Conservation (phyloP, 2,888 invertebrate species). For the Cepaea hortensis region DNA sequence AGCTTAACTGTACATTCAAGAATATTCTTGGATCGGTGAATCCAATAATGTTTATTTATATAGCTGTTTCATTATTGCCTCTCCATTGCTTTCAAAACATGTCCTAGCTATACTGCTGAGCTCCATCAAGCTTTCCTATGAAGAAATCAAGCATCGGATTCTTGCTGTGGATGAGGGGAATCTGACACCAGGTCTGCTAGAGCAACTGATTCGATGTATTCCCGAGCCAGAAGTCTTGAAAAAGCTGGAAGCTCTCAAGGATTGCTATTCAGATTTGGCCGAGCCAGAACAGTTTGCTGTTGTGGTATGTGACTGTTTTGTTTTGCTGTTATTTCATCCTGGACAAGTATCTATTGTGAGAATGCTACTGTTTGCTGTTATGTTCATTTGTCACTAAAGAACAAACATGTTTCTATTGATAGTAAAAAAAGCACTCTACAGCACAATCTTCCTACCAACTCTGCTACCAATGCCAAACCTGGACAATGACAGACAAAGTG, state of each 20-base stretch:
- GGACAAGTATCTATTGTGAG: no score
- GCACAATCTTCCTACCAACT: no score
- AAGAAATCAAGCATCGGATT: slow-evolving; percentile 83
- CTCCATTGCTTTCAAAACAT: neutral
- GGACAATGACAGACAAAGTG: no score
- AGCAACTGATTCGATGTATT: slow-evolving; percentile 92
- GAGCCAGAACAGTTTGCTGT: slow-evolving; percentile 97
- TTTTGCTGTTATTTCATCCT: neutral
- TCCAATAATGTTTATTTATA: no score
- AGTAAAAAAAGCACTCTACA: no score
- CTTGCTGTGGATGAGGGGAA: slow-evolving; percentile 91
- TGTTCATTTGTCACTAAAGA: neutral
- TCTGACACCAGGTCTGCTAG: slow-evolving; percentile 89
- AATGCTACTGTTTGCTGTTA: no score
- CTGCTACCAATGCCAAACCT: no score
- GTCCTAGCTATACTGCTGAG: slow-evolving; percentile 77
- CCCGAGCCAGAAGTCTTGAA: slow-evolving; percentile 91
- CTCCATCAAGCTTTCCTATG: slow-evolving; percentile 78
- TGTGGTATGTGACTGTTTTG: slow-evolving; percentile 79
- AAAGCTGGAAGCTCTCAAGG: slow-evolving; percentile 87
- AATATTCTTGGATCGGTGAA: no score
- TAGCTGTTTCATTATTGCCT: neutral
- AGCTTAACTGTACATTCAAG: no score
- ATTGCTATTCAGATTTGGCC: slow-evolving; percentile 83
- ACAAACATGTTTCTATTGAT: no score